phyloP scores from a whole-genome alignment of 2,888 invertebrate species.

The Sympetrum striolatum region DNA sequence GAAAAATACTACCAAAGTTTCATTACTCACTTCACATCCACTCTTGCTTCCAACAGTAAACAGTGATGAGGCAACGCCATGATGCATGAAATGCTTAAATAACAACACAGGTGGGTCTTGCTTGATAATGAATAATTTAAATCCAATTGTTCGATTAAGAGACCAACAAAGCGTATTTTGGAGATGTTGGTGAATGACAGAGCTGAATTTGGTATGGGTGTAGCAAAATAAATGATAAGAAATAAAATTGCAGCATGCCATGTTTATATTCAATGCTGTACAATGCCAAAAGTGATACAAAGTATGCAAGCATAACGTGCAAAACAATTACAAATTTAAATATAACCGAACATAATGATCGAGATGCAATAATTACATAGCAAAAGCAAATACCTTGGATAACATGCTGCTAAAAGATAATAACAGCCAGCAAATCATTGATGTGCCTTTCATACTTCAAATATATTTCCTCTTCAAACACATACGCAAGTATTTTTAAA shows the following conservation, averaged over 20 bases:
- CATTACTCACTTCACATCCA: no score
- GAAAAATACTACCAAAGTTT: no score
- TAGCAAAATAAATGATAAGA: background rate
- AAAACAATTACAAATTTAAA: background rate
- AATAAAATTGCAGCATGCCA: conserved; percentile 12
- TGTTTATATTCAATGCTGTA: background rate
- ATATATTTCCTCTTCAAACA: background rate
- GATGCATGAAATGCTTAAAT: no score
- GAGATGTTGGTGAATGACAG: no score
- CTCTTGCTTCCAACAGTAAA: no score
- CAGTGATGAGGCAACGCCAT: no score
- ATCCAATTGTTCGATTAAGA: no score
- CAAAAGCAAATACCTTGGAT: background rate
- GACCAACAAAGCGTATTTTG: no score
- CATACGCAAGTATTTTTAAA: background rate
- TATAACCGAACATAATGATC: background rate
- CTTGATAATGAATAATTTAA: no score
- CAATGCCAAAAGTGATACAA: background rate
- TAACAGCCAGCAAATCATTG: background rate
- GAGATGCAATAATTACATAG: conserved; percentile 11
- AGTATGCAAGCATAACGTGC: conserved; percentile 6
- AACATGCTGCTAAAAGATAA: background rate
- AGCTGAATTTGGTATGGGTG: no score
- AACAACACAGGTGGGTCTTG: no score
- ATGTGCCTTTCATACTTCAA: background rate